Percentiles rank a stretch among this genome's conserved stretches.
phyloP scores from a whole-genome alignment of 2,113 vertebrate genomes.

The Halichoeres trimaculatus region DNA sequence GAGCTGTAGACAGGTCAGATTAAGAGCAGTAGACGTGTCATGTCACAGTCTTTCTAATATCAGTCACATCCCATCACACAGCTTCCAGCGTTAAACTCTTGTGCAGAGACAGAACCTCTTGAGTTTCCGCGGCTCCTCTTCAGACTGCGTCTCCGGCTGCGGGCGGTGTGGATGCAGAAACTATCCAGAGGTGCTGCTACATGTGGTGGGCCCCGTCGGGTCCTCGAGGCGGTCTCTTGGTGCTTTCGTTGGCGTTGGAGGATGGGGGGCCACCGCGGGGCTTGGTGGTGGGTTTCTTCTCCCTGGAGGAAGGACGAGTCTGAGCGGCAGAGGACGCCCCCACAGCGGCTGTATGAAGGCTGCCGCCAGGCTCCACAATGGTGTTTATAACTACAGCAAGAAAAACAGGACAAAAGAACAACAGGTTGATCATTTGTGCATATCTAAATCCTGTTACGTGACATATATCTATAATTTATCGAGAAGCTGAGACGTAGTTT shows the following conservation, averaged over 20 bases:
- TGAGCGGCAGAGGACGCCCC: slow-evolving; percentile 66
- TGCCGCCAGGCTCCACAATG: slow-evolving; percentile 90
- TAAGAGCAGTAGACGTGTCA: no score
- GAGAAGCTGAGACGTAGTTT: no score
- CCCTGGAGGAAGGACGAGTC: slow-evolving; percentile 79
- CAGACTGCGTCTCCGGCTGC: not conserved
- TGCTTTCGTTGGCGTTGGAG: slow-evolving; percentile 69
- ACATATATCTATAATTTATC: no score
- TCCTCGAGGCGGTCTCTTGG: slow-evolving; percentile 68
- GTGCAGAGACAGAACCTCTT: no score
- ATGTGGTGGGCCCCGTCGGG: slow-evolving; percentile 80
- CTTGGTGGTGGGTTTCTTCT: slow-evolving; percentile 65
- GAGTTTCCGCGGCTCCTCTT: not conserved
- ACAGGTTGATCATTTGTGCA: no score
- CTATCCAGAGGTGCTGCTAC: slow-evolving; percentile 52
- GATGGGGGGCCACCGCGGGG: not conserved
- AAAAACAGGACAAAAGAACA: slow-evolving; percentile 9
- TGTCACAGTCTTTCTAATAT: no score
- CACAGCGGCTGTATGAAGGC: slow-evolving; percentile 79
- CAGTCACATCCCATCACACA: no score
- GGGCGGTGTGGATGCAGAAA: slow-evolving; percentile 5
- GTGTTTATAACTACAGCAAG: slow-evolving; percentile 90
- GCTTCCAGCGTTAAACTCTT: not conserved
- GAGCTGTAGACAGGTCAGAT: no score
- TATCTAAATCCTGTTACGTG: no score